Conservation (phyloP, 1,140 invertebrate genomes). For the Ceratosolen fusciceps region DNA sequence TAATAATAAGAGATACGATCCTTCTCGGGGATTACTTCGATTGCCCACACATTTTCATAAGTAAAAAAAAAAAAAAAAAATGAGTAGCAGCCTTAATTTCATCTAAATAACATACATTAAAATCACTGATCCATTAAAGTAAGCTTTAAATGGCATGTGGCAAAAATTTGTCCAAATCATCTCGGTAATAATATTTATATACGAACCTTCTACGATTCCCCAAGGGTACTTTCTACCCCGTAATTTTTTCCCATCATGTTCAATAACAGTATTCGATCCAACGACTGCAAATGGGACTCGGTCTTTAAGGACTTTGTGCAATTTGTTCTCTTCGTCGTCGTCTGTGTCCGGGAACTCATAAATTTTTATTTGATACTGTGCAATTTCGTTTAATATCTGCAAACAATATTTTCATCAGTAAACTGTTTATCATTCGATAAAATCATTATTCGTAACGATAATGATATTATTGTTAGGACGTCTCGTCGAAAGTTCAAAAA, state of each 20-base stretch:
- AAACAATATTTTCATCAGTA: constrained; percentile 54
- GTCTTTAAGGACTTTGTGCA: constrained; percentile 82
- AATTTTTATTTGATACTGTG: constrained; percentile 98
- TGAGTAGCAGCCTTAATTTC: no score
- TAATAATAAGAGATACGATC: no score
- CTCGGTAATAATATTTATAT: constrained; percentile 38
- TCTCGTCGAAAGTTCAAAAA: no score
- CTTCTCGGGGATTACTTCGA: no score
- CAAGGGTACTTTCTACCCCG: constrained; percentile 97
- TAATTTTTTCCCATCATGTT: constrained; percentile 88
- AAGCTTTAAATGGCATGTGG: neutral
- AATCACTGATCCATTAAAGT: neutral
- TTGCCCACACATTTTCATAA: no score
- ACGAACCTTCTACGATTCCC: constrained; percentile 92
- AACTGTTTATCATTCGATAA: neutral
- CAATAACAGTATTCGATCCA: constrained; percentile 96
- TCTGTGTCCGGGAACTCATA: constrained; percentile 96
- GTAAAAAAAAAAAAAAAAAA: no score
- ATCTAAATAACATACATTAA: no score
- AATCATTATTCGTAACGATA: no score
- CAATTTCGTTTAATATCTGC: constrained; percentile 96
- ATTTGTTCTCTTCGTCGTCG: constrained; percentile 82
- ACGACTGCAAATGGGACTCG: constrained; percentile 98
- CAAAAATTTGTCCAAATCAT: constrained; percentile 30
- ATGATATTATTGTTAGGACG: no score